Conservation (phyloP, 2,888 invertebrate species). For the Euplagia quadripunctaria region DNA sequence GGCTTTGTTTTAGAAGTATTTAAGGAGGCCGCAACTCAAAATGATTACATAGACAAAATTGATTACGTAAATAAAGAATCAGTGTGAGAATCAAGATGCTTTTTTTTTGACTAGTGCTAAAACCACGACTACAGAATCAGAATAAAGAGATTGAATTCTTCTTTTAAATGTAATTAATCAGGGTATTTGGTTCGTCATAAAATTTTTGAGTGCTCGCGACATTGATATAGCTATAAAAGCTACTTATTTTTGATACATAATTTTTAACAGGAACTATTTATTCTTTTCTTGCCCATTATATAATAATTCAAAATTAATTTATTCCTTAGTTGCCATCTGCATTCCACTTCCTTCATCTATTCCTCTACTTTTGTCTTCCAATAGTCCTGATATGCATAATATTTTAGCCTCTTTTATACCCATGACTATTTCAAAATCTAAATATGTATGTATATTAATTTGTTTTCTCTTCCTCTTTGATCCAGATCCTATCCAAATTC, state of each 20-base stretch:
- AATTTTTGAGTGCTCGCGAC: background rate
- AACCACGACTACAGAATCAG: background rate
- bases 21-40: background rate
- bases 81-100: background rate
- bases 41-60: background rate
- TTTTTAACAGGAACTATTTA: no score
- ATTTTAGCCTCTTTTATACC: no score
- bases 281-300: background rate
- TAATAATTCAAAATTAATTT: no score
- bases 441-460: no score
- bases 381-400: no score
- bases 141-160: background rate
- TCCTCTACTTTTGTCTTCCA: no score
- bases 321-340: no score
- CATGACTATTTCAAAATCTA: no score
- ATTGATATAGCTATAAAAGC: background rate
- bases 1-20: constrained; percentile 20
- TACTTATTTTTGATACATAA: background rate
- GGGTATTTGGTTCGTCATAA: background rate
- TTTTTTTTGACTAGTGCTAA: background rate
- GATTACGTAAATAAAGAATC: background rate
- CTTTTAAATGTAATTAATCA: background rate
- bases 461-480: no score
- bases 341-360: no score
- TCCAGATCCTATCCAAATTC: no score